Evolutionary conservation across 2,888 invertebrate species (phyloP), one percentile per base, ranked within the genome.

Genomic region (Acanthosepion pharaonis): DNA sequence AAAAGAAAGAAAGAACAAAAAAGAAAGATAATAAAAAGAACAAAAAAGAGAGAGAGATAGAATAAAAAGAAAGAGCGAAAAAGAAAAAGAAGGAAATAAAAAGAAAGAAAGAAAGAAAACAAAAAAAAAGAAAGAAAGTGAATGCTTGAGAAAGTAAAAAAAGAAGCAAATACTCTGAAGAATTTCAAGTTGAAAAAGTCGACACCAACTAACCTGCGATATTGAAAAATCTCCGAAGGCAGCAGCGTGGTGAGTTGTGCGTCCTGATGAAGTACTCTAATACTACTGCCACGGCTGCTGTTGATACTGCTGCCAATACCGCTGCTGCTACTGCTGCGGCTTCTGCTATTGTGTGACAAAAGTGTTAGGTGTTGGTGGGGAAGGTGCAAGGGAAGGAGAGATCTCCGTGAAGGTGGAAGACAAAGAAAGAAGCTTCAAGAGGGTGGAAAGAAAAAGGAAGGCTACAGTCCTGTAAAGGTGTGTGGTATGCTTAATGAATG

Each of bases 101-200:
- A 42, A 42, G n/a, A n/a, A n/a, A n/a, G n/a, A 42, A 42, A 42
- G 42, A 42, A 42, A 42, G 42, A 42, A 42, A 42, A 42, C 42
- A 42, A 42, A 42, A 42, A n/a, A 2, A 55, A 59, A 23, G 23
- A 23, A 20, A 23, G 23, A 59, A 6, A 20, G 23, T 5, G 20
- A 59, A 59, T 23, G 23, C 20, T 5, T 59, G 4, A 55, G 20
- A 55, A 55, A 55, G 18, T 23, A 59, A 20, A 59, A 59, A 23
- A 59, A 59, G 23, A 78, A 33, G 2, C n/a, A n/a, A n/a, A n/a
- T n/a, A 15, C 18, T 33, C n/a, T 2, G 33, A 78, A 78, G 78
- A n/a, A 78, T 78, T n/a, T 78, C n/a, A 78, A 78, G 78, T 78
- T 78, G 78, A 78, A n/a, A 78, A 78, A 78, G 78, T 78, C 78